Evolutionary conservation across 2,888 invertebrate genomes (phyloP).

Genomic region (Orthonevra nobilis): DNA sequence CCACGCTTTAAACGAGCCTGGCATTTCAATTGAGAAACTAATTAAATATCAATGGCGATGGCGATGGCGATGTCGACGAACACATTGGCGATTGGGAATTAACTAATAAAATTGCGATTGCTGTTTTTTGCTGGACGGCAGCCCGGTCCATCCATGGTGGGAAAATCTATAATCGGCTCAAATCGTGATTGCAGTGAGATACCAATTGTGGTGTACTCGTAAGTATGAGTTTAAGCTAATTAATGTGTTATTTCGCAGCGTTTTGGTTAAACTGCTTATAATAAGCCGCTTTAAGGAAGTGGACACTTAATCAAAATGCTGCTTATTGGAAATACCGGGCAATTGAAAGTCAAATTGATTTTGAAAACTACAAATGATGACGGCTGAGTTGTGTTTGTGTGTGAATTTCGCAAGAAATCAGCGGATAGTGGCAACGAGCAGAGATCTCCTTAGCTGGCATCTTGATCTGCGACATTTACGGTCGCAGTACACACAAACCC

Average conservation of each 20-base stretch:
- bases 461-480: no score
- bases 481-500: no score
- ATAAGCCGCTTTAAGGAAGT: background rate
- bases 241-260: conserved; percentile 17
- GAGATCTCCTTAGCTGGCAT: no score
- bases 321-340: no score
- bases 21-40: conserved; percentile 54
- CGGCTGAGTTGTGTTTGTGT: no score
- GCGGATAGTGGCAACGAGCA: no score
- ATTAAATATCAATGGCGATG: conserved; percentile 59
- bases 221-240: conserved; percentile 34
- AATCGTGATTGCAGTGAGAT: conserved; percentile 21
- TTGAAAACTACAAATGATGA: no score
- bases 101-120: conserved; percentile 49
- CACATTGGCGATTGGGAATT: conserved; percentile 36
- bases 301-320: background rate
- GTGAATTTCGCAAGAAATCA: no score
- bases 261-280: background rate
- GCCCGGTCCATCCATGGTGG: conserved; percentile 5
- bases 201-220: conserved; percentile 11
- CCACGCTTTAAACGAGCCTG: conserved; percentile 56
- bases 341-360: no score
- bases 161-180: conserved; percentile 16
- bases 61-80: no score
- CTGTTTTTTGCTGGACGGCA: background rate